These are phyloP conservation scores for Passer domesticus DNA, from an alignment of 2,113 vertebrate genomes.

Conservation along the genomic window DNA sequence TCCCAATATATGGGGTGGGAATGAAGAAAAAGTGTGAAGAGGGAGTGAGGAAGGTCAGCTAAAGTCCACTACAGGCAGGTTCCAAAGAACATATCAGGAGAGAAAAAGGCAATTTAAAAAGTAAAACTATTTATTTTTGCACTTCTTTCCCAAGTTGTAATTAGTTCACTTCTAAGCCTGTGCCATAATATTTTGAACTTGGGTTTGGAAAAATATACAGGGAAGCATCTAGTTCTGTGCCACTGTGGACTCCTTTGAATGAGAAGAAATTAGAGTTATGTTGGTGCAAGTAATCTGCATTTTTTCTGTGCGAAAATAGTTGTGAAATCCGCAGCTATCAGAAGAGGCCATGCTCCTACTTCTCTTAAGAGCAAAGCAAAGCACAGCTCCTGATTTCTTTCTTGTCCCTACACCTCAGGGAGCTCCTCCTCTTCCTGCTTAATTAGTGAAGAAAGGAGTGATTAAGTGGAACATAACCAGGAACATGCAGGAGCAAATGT, in stretches of 20 bases:
- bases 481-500: not conserved
- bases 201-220: not conserved
- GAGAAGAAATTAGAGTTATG: not conserved
- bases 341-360: not conserved
- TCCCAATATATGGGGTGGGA: not conserved
- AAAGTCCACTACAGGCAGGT: not conserved
- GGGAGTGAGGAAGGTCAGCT: not conserved
- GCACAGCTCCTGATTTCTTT: not conserved
- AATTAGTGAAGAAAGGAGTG: not conserved
- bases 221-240: not conserved
- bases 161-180: not conserved
- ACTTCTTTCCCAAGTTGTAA: not conserved
- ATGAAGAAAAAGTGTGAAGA: not conserved
- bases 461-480: not conserved
- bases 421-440: not conserved
- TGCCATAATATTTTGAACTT: not conserved
- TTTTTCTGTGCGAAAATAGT: not conserved
- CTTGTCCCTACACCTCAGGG: not conserved
- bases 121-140: not conserved
- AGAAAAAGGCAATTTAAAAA: not conserved
- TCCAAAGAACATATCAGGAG: not conserved
- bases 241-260: not conserved
- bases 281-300: not conserved
- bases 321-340: not conserved
- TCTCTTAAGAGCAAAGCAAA: not conserved